Conservation (phyloP, 2,797 vertebrate species). For the Acipenser transmontanus region DNA sequence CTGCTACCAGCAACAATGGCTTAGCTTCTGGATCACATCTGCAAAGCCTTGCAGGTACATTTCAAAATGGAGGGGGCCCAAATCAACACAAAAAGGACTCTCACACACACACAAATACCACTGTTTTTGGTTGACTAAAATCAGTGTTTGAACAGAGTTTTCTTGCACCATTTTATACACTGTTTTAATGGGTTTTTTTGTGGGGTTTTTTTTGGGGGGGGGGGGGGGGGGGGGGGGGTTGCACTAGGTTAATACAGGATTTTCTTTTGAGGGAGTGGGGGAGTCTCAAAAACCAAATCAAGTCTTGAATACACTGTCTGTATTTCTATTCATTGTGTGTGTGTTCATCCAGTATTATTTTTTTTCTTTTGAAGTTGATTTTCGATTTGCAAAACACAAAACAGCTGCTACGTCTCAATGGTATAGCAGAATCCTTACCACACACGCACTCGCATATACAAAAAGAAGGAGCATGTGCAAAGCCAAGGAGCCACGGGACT, state of each 20-base stretch:
- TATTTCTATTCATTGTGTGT: conserved; percentile 66
- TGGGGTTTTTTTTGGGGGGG: conserved; percentile 11
- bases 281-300: conserved; percentile 31
- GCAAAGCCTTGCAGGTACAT: conserved; percentile 42
- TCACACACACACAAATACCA: conserved; percentile 57
- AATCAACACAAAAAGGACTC: conserved; percentile 39
- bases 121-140: conserved; percentile 83
- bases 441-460: background rate
- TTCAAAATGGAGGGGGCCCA: conserved; percentile 41
- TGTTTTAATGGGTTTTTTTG: conserved; percentile 79
- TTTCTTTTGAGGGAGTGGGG: conserved; percentile 43
- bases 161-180: conserved; percentile 98
- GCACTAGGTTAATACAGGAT: conserved; percentile 91
- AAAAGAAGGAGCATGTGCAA: conserved; percentile 18
- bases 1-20: conserved; percentile 42
- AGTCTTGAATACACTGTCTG: conserved; percentile 32
- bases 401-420: conserved; percentile 58
- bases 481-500: conserved; percentile 30
- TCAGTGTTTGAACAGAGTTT: conserved; percentile 81
- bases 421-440: conserved; percentile 36
- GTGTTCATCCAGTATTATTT: conserved; percentile 59
- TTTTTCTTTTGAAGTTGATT: conserved; percentile 59
- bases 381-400: conserved; percentile 50
- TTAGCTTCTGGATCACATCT: conserved; percentile 39
- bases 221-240: conserved; percentile 20